These are phyloP conservation scores for Pipistrellus nathusii DNA, from an alignment of 2,797 vertebrate genomes.

Conservation along the genomic window DNA sequence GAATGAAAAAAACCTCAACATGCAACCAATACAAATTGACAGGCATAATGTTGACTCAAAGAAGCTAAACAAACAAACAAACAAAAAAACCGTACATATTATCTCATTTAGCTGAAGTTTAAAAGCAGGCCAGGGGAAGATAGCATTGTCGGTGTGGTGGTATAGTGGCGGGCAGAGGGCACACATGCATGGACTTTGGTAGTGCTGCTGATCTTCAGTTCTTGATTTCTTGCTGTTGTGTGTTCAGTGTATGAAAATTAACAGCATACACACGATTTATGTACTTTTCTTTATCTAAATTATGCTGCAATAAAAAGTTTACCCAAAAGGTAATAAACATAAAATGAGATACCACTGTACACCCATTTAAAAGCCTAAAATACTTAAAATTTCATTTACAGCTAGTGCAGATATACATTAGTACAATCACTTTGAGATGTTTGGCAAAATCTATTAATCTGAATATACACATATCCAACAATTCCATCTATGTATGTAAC, in stretches of 20 bases:
- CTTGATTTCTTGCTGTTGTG: conserved; percentile 16
- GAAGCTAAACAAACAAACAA: conserved; percentile 7
- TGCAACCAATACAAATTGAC: conserved; percentile 52
- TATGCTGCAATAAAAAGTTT: conserved; percentile 4
- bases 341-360: conserved; percentile 19
- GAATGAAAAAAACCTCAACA: conserved; percentile 51
- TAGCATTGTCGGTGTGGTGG: neutral
- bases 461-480: conserved; percentile 20
- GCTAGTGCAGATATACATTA: neutral
- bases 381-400: conserved; percentile 39
- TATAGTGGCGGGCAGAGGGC: neutral
- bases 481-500: neutral
- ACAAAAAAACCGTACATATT: neutral
- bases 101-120: conserved; percentile 54
- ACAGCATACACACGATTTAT: conserved; percentile 9
- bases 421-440: neutral
- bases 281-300: conserved; percentile 20
- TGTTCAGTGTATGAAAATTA: conserved; percentile 49
- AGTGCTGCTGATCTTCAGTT: conserved; percentile 33
- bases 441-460: conserved; percentile 32
- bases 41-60: conserved; percentile 42
- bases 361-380: neutral
- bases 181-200: neutral
- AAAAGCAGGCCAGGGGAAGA: conserved; percentile 30
- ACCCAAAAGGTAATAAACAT: conserved; percentile 45